Evolutionary conservation across 2,113 vertebrate genomes (phyloP), one percentile per base, ranked within the genome.

Genomic region (Chlamydotis undulata): DNA sequence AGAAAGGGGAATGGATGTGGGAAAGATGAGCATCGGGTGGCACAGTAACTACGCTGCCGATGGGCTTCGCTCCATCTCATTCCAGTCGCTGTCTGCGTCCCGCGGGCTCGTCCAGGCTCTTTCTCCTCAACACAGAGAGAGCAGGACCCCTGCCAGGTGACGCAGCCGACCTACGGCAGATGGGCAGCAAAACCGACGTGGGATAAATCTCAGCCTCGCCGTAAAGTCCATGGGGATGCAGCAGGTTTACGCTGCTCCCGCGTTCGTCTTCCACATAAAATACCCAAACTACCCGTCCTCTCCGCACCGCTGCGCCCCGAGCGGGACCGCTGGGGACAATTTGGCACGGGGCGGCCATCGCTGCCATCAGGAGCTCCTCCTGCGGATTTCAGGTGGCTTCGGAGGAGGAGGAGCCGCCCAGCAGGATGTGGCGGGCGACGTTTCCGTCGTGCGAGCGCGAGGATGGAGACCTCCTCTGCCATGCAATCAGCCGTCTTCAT

Each of bases 401-500:
- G 39, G 39, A 39, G 39, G 49, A 41, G 84, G 52, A 79, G 70
- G 37, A 63, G 39, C 41, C 0, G 0, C 25, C 47, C 35, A 7
- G 41, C 31, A 26, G 69, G 35, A 83, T 1, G 8, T 21, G 81
- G 56, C 2, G 19, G 56, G 65, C 9, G 59, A 23, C 13, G 80
- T 61, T 96, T 90, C 60, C 67, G n/a, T 87, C 41, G 11, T 43
- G 73, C 47, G 14, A 65, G 83, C 22, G 24, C 53, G 69, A 94
- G 92, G 92, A 85, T 29, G 6, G 84, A 82, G 84, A 87, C 77
- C 82, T 95, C 77, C 61, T 89, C 89, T 64, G 89, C 87, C 94
- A 86, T 83, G 29, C 95, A 82, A 90, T 96, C 92, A 92, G 84
- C 41, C 10, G 18, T 56, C 79, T 94, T 91, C 63, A 91, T 96